These are phyloP conservation scores for Grus americana DNA, from an alignment of 2,113 vertebrate genomes.

Conservation along the genomic window DNA sequence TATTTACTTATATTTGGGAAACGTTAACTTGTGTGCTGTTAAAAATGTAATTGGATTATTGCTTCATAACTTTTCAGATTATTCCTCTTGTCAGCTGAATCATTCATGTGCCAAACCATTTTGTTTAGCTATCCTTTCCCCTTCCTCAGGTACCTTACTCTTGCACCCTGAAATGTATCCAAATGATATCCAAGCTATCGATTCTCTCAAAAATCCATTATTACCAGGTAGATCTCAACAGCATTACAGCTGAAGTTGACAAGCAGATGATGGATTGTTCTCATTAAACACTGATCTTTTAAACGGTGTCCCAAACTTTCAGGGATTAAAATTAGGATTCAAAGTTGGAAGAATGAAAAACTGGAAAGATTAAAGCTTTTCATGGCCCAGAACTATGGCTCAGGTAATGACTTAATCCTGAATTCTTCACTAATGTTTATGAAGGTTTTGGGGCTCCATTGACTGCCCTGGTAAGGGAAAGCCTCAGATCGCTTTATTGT, in stretches of 20 bases:
- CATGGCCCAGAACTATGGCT: neutral
- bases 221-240: neutral
- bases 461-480: neutral
- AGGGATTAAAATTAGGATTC: neutral
- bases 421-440: neutral
- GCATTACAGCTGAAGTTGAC: neutral
- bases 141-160: neutral
- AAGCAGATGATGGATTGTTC: neutral
- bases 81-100: neutral
- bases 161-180: neutral
- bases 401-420: neutral
- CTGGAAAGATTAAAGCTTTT: neutral
- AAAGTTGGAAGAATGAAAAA: neutral
- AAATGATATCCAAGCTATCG: neutral
- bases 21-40: neutral
- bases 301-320: neutral
- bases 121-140: neutral
- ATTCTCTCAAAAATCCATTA: slow-evolving; percentile 4
- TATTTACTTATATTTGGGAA: neutral
- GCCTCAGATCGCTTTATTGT: neutral
- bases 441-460: neutral
- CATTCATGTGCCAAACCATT: neutral
- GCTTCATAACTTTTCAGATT: neutral
- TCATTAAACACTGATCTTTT: slow-evolving; percentile 12
- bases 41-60: neutral